Conservation (phyloP, 2,113 vertebrate species). For the Prochilodus magdalenae region DNA sequence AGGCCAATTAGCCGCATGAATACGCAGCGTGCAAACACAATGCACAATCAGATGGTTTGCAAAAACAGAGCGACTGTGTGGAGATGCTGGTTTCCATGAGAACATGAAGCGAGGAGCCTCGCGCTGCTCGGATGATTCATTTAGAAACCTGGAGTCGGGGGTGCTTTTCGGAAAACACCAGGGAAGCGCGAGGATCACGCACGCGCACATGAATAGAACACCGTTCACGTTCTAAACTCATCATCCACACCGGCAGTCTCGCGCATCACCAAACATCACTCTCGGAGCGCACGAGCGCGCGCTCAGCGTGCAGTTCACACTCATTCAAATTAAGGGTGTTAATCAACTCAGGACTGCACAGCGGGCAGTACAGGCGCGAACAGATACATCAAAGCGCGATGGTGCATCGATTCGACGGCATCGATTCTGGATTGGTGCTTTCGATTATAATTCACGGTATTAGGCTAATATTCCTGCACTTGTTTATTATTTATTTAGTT, state of each 20-base stretch:
- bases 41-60: constrained; percentile 24
- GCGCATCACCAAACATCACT: neutral
- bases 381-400: no score
- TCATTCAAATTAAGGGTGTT: neutral
- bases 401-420: no score
- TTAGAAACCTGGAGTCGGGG: constrained; percentile 13
- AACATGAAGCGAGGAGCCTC: constrained; percentile 26
- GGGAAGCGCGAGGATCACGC: neutral
- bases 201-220: neutral
- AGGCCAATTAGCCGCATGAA: constrained; percentile 22
- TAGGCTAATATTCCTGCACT: no score
- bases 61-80: constrained; percentile 21
- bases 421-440: no score
- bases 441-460: no score
- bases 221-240: neutral
- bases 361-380: no score
- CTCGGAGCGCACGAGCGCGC: neutral
- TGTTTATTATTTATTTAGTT: no score
- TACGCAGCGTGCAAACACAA: neutral
- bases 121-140: constrained; percentile 24
- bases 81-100: constrained; percentile 49
- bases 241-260: neutral
- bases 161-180: constrained; percentile 2
- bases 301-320: neutral
- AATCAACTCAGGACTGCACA: no score